A percentile compares a stretch with the other conserved stretches of the same genome.
Conservation (phyloP, 2,113 vertebrate species). For the Vulpes vulpes region DNA sequence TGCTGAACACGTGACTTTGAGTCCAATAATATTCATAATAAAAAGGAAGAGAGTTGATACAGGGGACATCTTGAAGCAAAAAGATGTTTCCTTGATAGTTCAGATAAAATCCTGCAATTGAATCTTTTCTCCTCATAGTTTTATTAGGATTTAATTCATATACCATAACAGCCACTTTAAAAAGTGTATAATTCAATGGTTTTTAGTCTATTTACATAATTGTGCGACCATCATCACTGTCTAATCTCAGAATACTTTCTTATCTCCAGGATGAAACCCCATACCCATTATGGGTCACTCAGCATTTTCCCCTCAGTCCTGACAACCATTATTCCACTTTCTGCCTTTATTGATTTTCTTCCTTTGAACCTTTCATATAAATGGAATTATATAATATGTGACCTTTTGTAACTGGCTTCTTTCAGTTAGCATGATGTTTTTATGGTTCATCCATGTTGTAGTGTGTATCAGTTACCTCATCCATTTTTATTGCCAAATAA, state of each 20-base stretch:
- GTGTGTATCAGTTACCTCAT: not conserved
- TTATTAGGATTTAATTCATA: constrained; percentile 52
- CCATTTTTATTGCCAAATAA: constrained; percentile 48
- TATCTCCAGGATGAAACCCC: not conserved
- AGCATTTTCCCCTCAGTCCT: not conserved
- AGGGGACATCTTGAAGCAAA: constrained; percentile 14
- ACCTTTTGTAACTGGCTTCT: constrained; percentile 14
- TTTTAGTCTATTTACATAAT: not conserved
- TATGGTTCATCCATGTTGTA: not conserved
- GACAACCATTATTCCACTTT: not conserved
- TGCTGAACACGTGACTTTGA: not conserved
- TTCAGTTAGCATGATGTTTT: not conserved
- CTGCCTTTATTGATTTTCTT: constrained; percentile 36
- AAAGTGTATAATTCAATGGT: not conserved
- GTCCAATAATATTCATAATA: not conserved
- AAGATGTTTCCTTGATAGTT: not conserved
- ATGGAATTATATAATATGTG: not conserved
- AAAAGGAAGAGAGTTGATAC: not conserved
- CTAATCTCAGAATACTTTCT: constrained; percentile 58
- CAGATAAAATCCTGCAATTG: constrained; percentile 24
- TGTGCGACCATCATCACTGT: not conserved
- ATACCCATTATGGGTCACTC: not conserved
- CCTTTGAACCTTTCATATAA: not conserved
- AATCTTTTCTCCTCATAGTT: not conserved
- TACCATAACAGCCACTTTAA: constrained; percentile 7